These are phyloP conservation scores for Rhyacophila brunnea DNA, from an alignment of 1,140 invertebrate species.

Conservation along the genomic window DNA sequence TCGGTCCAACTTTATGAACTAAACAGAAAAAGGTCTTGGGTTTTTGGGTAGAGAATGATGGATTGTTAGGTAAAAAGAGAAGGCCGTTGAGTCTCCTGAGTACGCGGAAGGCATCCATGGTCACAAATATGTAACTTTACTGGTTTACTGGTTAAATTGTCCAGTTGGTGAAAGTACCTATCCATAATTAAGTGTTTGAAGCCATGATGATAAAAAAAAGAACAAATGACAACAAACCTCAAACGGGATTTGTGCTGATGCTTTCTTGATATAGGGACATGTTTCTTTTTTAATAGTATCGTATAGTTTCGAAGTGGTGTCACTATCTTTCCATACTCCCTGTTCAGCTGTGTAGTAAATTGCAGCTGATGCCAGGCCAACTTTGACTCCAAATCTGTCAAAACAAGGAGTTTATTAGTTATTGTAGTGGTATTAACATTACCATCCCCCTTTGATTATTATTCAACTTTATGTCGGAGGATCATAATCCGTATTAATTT, in stretches of 20 bases:
- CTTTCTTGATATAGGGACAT: constrained; percentile 54
- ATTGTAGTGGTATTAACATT: too few relatives aligned
- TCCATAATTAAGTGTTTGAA: too few relatives aligned
- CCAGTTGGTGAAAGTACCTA: background rate
- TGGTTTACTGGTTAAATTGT: background rate
- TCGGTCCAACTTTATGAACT: too few relatives aligned
- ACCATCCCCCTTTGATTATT: too few relatives aligned
- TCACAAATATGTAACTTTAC: background rate
- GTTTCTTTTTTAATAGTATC: constrained; percentile 51
- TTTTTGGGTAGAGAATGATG: too few relatives aligned
- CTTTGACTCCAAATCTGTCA: constrained; percentile 55
- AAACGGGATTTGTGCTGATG: constrained; percentile 54
- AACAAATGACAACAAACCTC: constrained; percentile 41
- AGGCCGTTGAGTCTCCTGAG: too few relatives aligned
- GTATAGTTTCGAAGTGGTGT: constrained; percentile 51
- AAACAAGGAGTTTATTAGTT: too few relatives aligned
- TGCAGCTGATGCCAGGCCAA: constrained; percentile 50
- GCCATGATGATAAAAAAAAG: constrained; percentile 6
- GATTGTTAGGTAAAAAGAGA: too few relatives aligned
- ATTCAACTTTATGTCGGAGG: too few relatives aligned
- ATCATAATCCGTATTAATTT: too few relatives aligned
- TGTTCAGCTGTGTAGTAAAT: constrained; percentile 56
- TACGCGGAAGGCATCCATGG: too few relatives aligned
- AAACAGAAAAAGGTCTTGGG: too few relatives aligned
- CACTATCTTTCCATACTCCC: constrained; percentile 58